Conservation (phyloP, 2,888 invertebrate genomes). For the Escarpia spicata region DNA sequence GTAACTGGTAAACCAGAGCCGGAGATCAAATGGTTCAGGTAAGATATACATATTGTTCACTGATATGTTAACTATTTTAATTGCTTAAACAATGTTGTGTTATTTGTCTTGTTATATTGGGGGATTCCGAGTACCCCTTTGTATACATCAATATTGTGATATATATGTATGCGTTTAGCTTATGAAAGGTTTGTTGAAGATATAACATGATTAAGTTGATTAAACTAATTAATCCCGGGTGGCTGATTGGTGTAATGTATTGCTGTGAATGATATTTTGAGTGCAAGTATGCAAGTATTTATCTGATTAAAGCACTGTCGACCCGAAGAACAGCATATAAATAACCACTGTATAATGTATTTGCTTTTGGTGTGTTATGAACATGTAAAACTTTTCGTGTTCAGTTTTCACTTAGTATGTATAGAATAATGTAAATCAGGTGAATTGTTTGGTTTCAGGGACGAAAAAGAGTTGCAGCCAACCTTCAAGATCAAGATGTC, state of each 20-base stretch:
- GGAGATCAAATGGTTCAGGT: constrained; percentile 87
- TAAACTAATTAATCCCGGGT: background rate
- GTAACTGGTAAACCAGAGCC: constrained; percentile 90
- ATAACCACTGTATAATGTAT: background rate
- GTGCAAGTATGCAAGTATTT: background rate
- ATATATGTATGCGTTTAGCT: background rate
- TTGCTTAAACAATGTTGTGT: background rate
- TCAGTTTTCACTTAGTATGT: background rate
- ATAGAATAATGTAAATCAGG: background rate
- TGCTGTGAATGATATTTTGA: background rate
- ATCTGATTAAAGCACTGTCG: background rate
- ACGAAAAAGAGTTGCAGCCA: constrained; percentile 82
- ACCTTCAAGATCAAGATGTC: constrained; percentile 80
- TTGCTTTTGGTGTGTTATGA: background rate
- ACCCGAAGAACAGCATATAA: background rate
- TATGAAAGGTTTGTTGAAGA: background rate
- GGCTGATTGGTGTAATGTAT: background rate
- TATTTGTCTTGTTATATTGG: background rate
- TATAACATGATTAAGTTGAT: background rate
- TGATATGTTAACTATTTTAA: background rate
- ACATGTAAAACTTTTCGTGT: background rate
- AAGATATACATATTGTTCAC: constrained; percentile 66
- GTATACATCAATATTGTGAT: too few relatives aligned
- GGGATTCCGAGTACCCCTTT: too few relatives aligned
- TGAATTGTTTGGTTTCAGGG: constrained; percentile 66